Evolutionary conservation across 2,113 vertebrate genomes (phyloP), one percentile per base, ranked within the genome.

Genomic region (Cranoglanis bouderius): DNA sequence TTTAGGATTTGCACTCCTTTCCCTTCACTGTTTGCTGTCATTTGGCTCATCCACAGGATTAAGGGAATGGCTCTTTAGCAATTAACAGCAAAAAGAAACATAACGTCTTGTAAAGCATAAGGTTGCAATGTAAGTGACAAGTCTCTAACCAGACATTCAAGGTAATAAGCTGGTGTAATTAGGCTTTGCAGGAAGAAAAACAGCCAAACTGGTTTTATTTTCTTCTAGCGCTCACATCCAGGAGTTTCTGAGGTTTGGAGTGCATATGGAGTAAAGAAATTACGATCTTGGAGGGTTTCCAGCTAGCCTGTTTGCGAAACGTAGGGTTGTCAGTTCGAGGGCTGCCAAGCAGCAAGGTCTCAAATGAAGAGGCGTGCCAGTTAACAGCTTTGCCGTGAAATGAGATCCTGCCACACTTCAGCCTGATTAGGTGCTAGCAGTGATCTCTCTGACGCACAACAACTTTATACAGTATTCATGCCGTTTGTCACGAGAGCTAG

Each of bases 301-400:
- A 89, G 74, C 49, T 55, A 21, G 57, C 51, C 46, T 53, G 82
- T 49, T 65, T 74, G 88, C 88, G 80, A 55, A 26, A 46, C 53
- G 8, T 29, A 74, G 49, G 29, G 83, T 89, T 78, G 70, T 78
- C 83, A 89, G 65, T 85, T 53, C 67, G 49, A 84, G 67, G 82
- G 81, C 65, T 88, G 87, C 65, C 81, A 88, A 46, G 81, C 81
- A 49, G 61, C 74, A 82, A 61, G 81, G 67, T 57, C 88, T 89
- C 59, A 80, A 80, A 80, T 75, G 74, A 89, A 70, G 59, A 59
- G 7, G 38, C 12, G 38, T 75, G 87, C 81, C 87, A 74, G 81
- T 82, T 82, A 82, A 81, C 38, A 81, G 88, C 77, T 57, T 67
- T 32, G 32, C 49, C 38, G 63, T 82, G n/a, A 46, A 86, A 89